Evolutionary conservation across 92 coral and sea anemone species (phyloP), one percentile per base, ranked within the genome.

Genomic region (Meandrina meandrites): DNA sequence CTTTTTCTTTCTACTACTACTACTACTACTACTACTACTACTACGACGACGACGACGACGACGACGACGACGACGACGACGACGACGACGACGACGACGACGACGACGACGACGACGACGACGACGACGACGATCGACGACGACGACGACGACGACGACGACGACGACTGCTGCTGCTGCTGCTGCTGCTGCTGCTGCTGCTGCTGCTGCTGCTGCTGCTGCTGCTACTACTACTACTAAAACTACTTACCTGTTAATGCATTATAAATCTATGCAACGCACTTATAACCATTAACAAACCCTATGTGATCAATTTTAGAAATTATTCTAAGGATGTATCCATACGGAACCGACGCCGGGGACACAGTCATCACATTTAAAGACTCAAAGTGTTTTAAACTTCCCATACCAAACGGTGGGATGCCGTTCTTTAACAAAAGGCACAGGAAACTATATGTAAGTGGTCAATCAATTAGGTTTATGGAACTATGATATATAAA

Each of bases 361-460:
- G 90, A 81, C 36, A 35, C 48, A 1, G 1, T n/a, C 28, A 24
- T 80, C 57, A 12, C 54, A 24, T n/a, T n/a, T n/a, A n/a, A n/a
- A n/a, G n/a, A n/a, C n/a, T n/a, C n/a, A n/a, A 89, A 15, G 37
- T 89, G 92, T 45, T 31, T 64, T 27, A 54, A 21, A 60, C 9
- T 84, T n/a, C 21, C n/a, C 21, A 47, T 84, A 22, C 76, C 72
- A 8, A 4, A 17, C 1, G 66, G 62, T 19, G 92, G 92, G 27
- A 34, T 89, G 10, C 57, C 32, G n/a, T 70, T 89, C 21, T 84
- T 34, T 71, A 78, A 31, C 10, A 89, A 40, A 84, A 77, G 92
- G 18, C 88, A 84, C 86, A 79, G 48, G n/a, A 79, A 70, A 54
- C 60, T 84, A 6, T 50, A 70, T 72, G 92, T 89, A 17, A 57